Conservation (phyloP, 2,113 vertebrate species). For the Eretmochelys imbricata region DNA sequence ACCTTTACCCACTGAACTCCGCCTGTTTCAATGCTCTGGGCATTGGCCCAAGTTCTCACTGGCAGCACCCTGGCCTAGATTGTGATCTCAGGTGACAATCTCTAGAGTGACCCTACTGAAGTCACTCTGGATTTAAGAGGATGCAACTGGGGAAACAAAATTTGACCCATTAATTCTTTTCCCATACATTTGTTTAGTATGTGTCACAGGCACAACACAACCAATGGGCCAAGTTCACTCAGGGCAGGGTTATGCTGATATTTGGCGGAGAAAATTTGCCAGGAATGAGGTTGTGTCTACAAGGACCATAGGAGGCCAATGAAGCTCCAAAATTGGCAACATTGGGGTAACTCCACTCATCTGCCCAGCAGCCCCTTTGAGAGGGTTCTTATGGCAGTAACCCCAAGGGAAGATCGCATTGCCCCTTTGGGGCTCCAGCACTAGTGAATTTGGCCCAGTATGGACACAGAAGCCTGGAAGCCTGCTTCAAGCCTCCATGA, state of each 20-base stretch:
- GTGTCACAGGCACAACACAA: not conserved
- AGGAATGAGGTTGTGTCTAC: not conserved
- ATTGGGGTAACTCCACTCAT: not conserved
- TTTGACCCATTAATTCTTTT: not conserved
- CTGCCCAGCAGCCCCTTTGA: not conserved
- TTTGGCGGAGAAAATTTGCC: not conserved
- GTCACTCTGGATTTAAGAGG: not conserved
- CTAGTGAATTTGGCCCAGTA: not conserved
- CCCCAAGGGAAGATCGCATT: not conserved
- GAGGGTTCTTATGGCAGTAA: not conserved
- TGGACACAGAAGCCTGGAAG: not conserved
- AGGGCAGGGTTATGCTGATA: not conserved
- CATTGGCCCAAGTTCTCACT: not conserved
- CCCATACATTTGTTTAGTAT: not conserved
- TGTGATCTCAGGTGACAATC: not conserved
- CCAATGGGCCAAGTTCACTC: not conserved
- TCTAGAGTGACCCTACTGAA: not conserved
- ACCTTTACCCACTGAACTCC: not conserved
- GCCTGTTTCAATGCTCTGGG: not conserved
- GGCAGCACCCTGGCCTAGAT: not conserved
- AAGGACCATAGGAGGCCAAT: not conserved
- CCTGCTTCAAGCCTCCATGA: not conserved
- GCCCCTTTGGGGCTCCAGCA: not conserved
- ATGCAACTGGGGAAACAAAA: not conserved
- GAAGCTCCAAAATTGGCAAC: not conserved